Evolutionary conservation across 2,888 invertebrate genomes (phyloP).

Genomic region (Antitype chi): DNA sequence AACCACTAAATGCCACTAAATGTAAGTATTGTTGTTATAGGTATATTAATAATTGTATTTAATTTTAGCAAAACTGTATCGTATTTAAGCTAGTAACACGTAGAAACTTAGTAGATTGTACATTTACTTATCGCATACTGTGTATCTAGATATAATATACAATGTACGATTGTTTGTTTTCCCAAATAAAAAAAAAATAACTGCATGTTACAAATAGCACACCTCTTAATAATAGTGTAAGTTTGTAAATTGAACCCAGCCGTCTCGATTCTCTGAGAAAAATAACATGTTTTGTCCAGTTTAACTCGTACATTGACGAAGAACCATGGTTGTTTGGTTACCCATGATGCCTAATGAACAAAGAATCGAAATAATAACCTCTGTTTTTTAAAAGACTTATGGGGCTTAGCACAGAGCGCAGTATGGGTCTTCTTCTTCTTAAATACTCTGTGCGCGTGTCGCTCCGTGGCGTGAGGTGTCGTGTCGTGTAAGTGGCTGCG

Average conservation of each 20-base stretch:
- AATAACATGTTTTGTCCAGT: not conserved
- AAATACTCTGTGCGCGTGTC: not conserved
- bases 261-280: not conserved
- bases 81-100: too few species aligned
- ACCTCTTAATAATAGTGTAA: not conserved
- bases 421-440: not conserved
- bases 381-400: not conserved
- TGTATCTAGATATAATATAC: too few species aligned
- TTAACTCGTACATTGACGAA: not conserved
- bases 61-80: too few species aligned
- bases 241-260: not conserved
- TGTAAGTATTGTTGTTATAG: too few species aligned
- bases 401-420: not conserved
- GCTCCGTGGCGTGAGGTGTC: slow-evolving; percentile 10
- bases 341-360: not conserved
- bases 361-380: not conserved
- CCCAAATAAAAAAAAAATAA: too few species aligned
- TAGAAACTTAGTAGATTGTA: too few species aligned
- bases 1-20: too few species aligned
- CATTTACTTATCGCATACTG: too few species aligned
- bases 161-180: too few species aligned
- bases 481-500: slow-evolving; percentile 32
- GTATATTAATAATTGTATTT: too few species aligned
- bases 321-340: not conserved
- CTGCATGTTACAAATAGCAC: not conserved